Evolutionary conservation across 2,113 vertebrate species (phyloP).

Genomic region (Sialia sialis): DNA sequence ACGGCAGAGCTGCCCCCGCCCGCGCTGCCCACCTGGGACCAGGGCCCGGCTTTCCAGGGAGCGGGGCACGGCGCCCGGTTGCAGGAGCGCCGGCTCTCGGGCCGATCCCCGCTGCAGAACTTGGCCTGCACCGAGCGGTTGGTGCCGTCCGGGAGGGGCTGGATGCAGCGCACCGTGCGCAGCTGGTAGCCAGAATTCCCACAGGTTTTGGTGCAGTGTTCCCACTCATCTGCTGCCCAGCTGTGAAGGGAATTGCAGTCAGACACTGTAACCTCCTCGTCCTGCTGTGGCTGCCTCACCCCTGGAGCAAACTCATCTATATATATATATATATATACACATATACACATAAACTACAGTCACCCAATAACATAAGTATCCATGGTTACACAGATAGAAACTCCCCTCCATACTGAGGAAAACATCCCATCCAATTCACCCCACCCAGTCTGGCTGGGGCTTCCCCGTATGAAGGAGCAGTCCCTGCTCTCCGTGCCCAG

Average conservation of each 20-base stretch:
- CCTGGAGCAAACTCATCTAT: background rate
- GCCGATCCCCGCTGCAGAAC: conserved; percentile 85
- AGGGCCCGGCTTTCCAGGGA: conserved; percentile 87
- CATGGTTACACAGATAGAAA: accelerated
- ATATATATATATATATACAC: no score
- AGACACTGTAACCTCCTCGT: accelerated
- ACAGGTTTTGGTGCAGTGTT: conserved; percentile 93
- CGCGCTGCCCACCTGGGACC: conserved; percentile 82
- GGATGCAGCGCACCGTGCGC: conserved; percentile 88
- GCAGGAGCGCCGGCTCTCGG: conserved; percentile 85
- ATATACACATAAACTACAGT: background rate
- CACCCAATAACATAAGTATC: background rate
- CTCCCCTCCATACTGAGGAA: accelerated
- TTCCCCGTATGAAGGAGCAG: no score
- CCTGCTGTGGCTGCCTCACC: background rate
- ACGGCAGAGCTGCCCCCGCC: background rate
- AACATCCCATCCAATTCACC: background rate
- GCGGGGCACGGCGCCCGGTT: conserved; percentile 82
- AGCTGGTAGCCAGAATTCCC: conserved; percentile 90
- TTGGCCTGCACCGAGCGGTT: conserved; percentile 92
- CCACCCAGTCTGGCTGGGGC: accelerated
- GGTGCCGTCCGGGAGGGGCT: conserved; percentile 78
- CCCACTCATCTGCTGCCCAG: conserved; percentile 92
- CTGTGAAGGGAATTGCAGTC: conserved; percentile 52
- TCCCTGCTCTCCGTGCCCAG: background rate